phyloP scores from a whole-genome alignment of 64 coral and sea anemone genomes.

The Montipora sp. region DNA sequence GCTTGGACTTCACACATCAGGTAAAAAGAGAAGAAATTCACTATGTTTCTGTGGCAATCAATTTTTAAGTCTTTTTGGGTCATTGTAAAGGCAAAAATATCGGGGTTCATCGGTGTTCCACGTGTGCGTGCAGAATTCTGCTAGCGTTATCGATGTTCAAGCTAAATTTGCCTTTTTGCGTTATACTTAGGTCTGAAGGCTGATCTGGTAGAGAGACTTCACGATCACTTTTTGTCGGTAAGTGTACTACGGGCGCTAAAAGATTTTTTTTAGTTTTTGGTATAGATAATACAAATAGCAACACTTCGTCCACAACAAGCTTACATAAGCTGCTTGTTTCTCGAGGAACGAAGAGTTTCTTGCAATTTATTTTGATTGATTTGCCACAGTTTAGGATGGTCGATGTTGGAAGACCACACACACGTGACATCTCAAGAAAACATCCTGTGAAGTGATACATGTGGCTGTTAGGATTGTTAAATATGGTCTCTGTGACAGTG shows the following conservation, averaged over 20 bases:
- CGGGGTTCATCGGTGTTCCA: background rate
- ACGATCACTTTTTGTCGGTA: constrained; percentile 74
- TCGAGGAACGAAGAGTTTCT: too few relatives aligned
- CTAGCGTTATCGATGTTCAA: background rate
- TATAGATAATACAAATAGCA: too few relatives aligned
- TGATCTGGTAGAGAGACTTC: constrained; percentile 87
- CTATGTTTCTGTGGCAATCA: background rate
- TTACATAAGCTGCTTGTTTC: too few relatives aligned
- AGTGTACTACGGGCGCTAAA: background rate
- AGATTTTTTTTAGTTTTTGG: background rate
- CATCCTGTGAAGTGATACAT: too few relatives aligned
- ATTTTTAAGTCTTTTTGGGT: background rate
- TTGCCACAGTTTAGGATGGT: too few relatives aligned
- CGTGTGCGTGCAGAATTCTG: background rate
- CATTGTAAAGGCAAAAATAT: background rate
- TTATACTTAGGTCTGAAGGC: constrained; percentile 80
- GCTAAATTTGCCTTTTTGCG: background rate
- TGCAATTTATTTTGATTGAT: too few relatives aligned
- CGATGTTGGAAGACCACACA: too few relatives aligned
- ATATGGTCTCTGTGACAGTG: too few relatives aligned
- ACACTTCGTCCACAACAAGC: too few relatives aligned
- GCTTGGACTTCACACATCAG: constrained; percentile 87
- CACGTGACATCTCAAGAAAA: too few relatives aligned
- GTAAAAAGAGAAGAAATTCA: constrained; percentile 20
- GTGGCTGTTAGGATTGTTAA: too few relatives aligned